Conservation (phyloP, 2,888 invertebrate species). For the Drosophila flavopinicola region DNA sequence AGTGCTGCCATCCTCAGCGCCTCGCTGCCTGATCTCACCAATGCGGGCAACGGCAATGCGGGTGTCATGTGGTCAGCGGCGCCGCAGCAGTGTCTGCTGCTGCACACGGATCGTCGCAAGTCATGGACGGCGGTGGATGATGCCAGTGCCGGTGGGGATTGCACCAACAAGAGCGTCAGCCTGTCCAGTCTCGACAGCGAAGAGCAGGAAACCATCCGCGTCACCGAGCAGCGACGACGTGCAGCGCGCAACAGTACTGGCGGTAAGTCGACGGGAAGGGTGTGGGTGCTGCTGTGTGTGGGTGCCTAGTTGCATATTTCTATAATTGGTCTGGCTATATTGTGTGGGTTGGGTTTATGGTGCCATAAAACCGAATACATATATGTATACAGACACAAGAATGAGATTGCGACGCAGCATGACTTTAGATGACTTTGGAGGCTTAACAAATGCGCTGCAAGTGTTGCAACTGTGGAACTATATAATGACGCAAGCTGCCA, state of each 20-base stretch:
- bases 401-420: no score
- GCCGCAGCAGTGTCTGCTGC: conserved; percentile 82
- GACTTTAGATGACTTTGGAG: conserved; percentile 7
- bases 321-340: conserved; percentile 11
- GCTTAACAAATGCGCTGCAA: conserved; percentile 13
- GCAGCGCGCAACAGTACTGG: conserved; percentile 86
- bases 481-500: neutral
- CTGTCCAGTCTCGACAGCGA: conserved; percentile 94
- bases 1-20: conserved; percentile 77
- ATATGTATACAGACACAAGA: conserved; percentile 5
- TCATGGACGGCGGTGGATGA: conserved; percentile 96
- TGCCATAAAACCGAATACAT: conserved; percentile 29
- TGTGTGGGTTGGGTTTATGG: conserved; percentile 36
- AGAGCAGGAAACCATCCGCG: conserved; percentile 88
- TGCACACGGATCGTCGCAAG: conserved; percentile 87
- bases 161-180: conserved; percentile 87
- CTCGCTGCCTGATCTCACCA: conserved; percentile 83
- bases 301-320: conserved; percentile 1
- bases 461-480: neutral
- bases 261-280: conserved; percentile 71
- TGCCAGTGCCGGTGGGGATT: conserved; percentile 86
- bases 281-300: no score
- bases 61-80: conserved; percentile 81
- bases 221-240: conserved; percentile 85
- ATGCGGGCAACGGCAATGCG: conserved; percentile 49